phyloP scores from a whole-genome alignment of 1,140 invertebrate genomes.

The Drosophila obscura region DNA sequence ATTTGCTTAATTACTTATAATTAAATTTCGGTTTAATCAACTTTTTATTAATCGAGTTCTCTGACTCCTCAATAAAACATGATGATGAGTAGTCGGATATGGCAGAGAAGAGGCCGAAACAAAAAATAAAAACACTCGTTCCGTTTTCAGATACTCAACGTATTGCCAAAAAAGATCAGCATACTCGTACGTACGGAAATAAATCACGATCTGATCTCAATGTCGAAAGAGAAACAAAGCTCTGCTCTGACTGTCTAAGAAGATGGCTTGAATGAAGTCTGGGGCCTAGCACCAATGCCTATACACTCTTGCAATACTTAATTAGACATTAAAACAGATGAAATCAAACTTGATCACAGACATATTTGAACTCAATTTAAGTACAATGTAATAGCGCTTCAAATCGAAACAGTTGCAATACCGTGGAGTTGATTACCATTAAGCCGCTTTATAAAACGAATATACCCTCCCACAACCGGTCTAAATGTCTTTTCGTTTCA shows the following conservation, averaged over 20 bases:
- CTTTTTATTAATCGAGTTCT: slow-evolving; percentile 14
- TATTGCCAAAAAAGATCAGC: slow-evolving; percentile 21
- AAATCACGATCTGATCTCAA: slow-evolving; percentile 47
- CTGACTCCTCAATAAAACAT: slow-evolving; percentile 22
- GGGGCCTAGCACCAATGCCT: neutral
- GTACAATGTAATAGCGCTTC: no score
- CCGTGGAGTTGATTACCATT: no score
- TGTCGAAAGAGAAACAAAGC: slow-evolving; percentile 30
- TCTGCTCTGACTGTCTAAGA: slow-evolving; percentile 16
- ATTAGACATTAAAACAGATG: neutral
- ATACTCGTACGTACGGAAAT: slow-evolving; percentile 29
- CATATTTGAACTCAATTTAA: neutral
- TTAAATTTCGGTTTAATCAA: slow-evolving; percentile 47
- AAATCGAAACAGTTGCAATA: no score
- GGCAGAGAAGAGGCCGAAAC: slow-evolving; percentile 19
- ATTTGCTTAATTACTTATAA: slow-evolving; percentile 55
- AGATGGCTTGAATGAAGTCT: slow-evolving; percentile 33
- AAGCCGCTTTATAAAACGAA: no score
- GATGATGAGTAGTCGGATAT: slow-evolving; percentile 12
- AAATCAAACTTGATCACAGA: neutral
- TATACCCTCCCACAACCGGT: neutral
- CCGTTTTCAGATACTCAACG: slow-evolving; percentile 5
- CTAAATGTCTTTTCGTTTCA: neutral
- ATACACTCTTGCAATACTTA: slow-evolving; percentile 26
- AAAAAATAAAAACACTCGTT: slow-evolving; percentile 8